Percentiles rank a stretch among this genome's conserved stretches.
Evolutionary conservation across 2,888 invertebrate genomes (phyloP).

Genomic region (Macrosoma leucophasiata): DNA sequence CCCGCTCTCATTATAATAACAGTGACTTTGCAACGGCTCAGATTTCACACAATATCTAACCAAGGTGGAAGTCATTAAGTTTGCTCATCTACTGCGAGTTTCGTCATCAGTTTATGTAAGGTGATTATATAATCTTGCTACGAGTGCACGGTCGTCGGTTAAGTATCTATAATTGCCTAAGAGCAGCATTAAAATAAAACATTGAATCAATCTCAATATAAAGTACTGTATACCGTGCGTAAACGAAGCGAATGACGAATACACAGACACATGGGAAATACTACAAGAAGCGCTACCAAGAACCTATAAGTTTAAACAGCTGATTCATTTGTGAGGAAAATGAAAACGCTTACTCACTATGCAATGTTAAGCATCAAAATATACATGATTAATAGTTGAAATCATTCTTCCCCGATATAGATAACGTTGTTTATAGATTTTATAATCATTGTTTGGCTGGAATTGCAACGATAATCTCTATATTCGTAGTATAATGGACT

Average conservation of each 20-base stretch:
- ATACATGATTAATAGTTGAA: constrained; percentile 26
- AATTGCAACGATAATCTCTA: no score
- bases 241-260: constrained; percentile 21
- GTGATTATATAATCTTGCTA: constrained; percentile 51
- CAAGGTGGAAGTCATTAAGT: constrained; percentile 49
- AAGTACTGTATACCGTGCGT: constrained; percentile 13
- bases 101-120: constrained; percentile 61
- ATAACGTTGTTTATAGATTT: not conserved
- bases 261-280: constrained; percentile 17
- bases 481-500: constrained; percentile 3
- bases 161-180: constrained; percentile 29
- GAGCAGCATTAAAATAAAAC: constrained; percentile 23
- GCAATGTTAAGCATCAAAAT: constrained; percentile 23
- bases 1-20: constrained; percentile 6
- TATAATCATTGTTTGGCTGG: not conserved
- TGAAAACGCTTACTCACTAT: constrained; percentile 30
- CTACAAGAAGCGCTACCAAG: constrained; percentile 20
- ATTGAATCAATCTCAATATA: no score
- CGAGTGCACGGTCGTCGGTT: constrained; percentile 45
- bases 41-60: constrained; percentile 25
- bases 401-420: constrained; percentile 1
- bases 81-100: constrained; percentile 48
- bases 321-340: constrained; percentile 47
- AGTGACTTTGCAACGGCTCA: constrained; percentile 3
- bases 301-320: no score